Evolutionary conservation across 1,140 invertebrate species (phyloP), one percentile per base, ranked within the genome.

Genomic region (Macrobrachium nipponense): DNA sequence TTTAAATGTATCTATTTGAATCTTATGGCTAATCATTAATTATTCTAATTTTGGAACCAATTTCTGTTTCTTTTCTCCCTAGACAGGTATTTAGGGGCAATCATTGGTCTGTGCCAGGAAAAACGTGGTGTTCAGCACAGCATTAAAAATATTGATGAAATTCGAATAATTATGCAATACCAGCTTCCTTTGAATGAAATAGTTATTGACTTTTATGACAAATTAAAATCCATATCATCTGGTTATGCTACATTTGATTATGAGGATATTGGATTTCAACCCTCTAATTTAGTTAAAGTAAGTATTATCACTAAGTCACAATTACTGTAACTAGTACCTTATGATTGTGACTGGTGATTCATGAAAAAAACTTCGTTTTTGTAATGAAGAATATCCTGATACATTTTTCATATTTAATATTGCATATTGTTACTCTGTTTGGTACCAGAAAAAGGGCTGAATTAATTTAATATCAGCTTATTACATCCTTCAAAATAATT

Each of bases 181-280:
- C 92, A 95, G 78, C 91, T 99, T 59, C 98, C 98, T 12, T 91
- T 99, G 5, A 96, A 95, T 90, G 98, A 99, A 93, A 95, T 99
- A 44, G 95, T 99, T 4, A 90, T 98, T 5, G 97, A 99, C 90
- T 99, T 99, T 91, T 98, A 98, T 91, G 98, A 99, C 91, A 92
- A 94, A 43, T 91, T 99, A 0, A 99, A 99, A 92, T 95, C 95
- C 27, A 89, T 97, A 17, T 95, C 95, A 20, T 98, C 97, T 3
- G 98, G 98, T 15, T 99, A 97, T 92, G 98, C 97, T 14, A 98
- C 97, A 91, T 99, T 99, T 92, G 98, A 99, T 92, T 99, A 99
- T 92, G 97, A 99, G 92, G 96, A 98, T 91, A 91, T 94, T 90
- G 97, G 95, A 18, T 99, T 96, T 91, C 92, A 96, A 90, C 73